Evolutionary conservation across 2,888 invertebrate genomes (phyloP).

Genomic region (Catonia carolina): DNA sequence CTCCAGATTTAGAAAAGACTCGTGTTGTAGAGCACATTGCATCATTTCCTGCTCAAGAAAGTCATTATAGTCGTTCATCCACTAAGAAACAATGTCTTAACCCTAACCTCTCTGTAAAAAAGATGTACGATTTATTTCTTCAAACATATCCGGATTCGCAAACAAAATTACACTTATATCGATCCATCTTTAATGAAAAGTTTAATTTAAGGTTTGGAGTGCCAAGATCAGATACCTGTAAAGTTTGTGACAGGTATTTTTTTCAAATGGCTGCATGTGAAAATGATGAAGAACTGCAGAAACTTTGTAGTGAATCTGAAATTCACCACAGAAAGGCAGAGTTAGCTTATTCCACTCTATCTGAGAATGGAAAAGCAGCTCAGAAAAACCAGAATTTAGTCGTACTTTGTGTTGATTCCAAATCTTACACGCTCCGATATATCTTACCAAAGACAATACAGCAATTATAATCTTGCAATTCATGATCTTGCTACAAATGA

Average conservation of each 20-base stretch:
- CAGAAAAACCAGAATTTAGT: slow-evolving; percentile 1
- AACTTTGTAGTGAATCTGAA: slow-evolving; percentile 11
- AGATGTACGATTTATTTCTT: background rate
- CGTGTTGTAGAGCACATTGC: background rate
- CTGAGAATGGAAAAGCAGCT: slow-evolving; percentile 5
- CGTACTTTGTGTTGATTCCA: slow-evolving; percentile 21
- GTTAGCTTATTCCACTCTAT: slow-evolving; percentile 13
- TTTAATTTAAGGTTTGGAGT: slow-evolving; percentile 18
- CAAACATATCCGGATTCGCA: background rate
- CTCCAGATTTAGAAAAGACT: background rate
- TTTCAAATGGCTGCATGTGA: slow-evolving; percentile 13
- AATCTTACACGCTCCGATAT: slow-evolving; percentile 18
- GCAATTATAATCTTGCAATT: slow-evolving; percentile 16
- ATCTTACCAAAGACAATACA: slow-evolving; percentile 13
- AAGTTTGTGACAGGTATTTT: slow-evolving; percentile 18
- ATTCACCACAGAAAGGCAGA: slow-evolving; percentile 21
- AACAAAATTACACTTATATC: background rate
- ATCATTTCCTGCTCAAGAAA: background rate
- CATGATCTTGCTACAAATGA: slow-evolving; percentile 18
- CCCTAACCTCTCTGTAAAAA: background rate
- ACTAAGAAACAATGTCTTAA: background rate
- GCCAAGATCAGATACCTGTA: slow-evolving; percentile 23
- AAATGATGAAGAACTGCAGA: slow-evolving; percentile 11
- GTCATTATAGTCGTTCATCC: background rate
- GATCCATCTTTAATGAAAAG: slow-evolving; percentile 7